Percentiles rank a stretch among this genome's conserved stretches.
Conservation (phyloP, 2,113 vertebrate genomes). For the Lucifuga dentata region DNA sequence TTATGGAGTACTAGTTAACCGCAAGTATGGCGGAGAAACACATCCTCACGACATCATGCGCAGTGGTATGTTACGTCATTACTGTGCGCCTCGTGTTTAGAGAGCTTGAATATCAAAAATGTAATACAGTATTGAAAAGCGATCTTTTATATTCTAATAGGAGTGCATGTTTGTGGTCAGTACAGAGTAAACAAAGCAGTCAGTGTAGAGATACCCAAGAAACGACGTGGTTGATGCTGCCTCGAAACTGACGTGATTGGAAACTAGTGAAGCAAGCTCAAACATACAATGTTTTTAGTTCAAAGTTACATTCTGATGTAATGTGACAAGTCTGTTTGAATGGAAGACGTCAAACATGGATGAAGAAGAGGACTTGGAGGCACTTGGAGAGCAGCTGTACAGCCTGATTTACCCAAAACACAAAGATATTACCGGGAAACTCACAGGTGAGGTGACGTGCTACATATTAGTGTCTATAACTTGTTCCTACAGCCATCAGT, state of each 20-base stretch:
- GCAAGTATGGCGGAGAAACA: constrained; percentile 51
- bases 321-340: constrained; percentile 26
- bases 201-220: not conserved
- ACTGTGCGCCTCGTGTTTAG: constrained; percentile 69
- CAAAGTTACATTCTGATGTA: not conserved
- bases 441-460: constrained; percentile 77
- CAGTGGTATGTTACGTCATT: constrained; percentile 36
- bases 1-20: constrained; percentile 51
- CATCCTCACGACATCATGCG: too few species aligned
- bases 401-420: constrained; percentile 75
- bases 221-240: not conserved
- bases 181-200: not conserved
- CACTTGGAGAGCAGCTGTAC: constrained; percentile 82
- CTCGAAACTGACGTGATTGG: constrained; percentile 1
- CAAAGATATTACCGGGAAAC: constrained; percentile 78
- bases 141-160: not conserved
- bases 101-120: not conserved
- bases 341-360: constrained; percentile 63
- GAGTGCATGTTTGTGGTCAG: not conserved
- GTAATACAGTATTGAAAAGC: not conserved
- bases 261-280: not conserved
- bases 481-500: too few species aligned
- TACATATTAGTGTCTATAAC: too few species aligned
- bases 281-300: not conserved
- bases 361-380: constrained; percentile 76